These are phyloP conservation scores for Shargacucullia verbasci DNA, from an alignment of 2,888 invertebrate species.

Conservation along the genomic window DNA sequence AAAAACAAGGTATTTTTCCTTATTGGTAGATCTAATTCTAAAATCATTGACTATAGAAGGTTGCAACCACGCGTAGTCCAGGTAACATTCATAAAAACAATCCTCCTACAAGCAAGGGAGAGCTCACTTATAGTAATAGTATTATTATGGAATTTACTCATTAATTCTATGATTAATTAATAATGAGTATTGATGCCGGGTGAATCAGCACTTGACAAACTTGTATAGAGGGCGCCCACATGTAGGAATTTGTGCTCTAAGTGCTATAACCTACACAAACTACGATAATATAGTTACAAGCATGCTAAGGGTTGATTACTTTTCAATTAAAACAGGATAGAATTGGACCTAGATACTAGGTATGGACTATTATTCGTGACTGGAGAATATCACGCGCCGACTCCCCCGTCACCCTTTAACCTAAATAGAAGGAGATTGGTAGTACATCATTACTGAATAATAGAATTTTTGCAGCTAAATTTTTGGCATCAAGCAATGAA, in stretches of 20 bases:
- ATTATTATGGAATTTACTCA: conserved; percentile 87
- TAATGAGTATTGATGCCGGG: conserved; percentile 78
- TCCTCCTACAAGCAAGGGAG: conserved; percentile 86
- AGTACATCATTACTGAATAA: conserved; percentile 80
- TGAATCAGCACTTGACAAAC: conserved; percentile 65
- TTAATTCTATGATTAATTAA: conserved; percentile 84
- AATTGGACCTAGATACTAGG: conserved; percentile 51
- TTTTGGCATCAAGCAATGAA: conserved; percentile 88
- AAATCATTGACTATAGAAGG: conserved; percentile 86
- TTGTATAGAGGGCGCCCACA: conserved; percentile 28
- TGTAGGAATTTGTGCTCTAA: conserved; percentile 47
- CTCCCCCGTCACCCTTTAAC: conserved; percentile 76
- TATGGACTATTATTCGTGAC: conserved; percentile 35
- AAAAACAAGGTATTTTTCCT: conserved; percentile 87
- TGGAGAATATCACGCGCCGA: conserved; percentile 59
- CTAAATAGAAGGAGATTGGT: conserved; percentile 81
- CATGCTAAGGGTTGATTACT: conserved; percentile 31
- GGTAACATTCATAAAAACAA: conserved; percentile 85
- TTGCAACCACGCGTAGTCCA: conserved; percentile 80
- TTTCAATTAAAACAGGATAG: conserved; percentile 31
- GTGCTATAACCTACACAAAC: conserved; percentile 47
- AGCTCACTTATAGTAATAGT: conserved; percentile 84
- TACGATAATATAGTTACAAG: conserved; percentile 47
- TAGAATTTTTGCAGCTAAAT: conserved; percentile 81
- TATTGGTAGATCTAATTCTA: conserved; percentile 84